Conservation (phyloP, 2,797 vertebrate genomes). For the Myotis planiceps region DNA sequence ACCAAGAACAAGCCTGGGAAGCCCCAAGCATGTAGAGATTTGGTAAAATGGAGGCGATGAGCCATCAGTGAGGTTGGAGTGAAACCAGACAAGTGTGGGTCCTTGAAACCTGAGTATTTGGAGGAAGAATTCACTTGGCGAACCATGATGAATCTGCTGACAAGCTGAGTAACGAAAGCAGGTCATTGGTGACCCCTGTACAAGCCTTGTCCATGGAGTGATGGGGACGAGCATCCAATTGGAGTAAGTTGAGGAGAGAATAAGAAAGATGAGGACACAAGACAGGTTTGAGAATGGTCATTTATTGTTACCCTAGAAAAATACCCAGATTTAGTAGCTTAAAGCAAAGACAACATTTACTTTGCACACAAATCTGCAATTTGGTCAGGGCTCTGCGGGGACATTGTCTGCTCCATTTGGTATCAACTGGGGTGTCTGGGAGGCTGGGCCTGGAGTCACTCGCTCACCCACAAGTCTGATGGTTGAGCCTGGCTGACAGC, state of each 20-base stretch:
- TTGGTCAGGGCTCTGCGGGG: neutral
- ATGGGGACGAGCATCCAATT: neutral
- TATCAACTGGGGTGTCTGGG: neutral
- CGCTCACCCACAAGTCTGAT: fast-evolving
- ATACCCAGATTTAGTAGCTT: neutral
- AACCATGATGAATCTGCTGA: neutral
- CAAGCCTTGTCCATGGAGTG: neutral
- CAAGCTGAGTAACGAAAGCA: neutral
- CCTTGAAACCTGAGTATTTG: neutral
- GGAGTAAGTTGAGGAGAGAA: neutral
- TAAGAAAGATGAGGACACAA: neutral
- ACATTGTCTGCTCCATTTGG: neutral
- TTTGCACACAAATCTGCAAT: neutral
- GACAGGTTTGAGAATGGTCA: neutral
- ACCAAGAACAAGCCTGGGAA: neutral
- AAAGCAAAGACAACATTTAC: neutral
- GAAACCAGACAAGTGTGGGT: neutral
- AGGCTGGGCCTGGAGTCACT: neutral
- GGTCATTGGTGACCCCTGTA: neutral
- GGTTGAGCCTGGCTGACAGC: neutral
- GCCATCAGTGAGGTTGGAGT: neutral
- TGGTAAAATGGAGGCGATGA: neutral
- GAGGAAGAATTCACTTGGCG: neutral
- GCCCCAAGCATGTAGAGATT: neutral
- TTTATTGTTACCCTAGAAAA: neutral